Evolutionary conservation across 2,888 invertebrate genomes (phyloP).

Genomic region (Apodemia zela): DNA sequence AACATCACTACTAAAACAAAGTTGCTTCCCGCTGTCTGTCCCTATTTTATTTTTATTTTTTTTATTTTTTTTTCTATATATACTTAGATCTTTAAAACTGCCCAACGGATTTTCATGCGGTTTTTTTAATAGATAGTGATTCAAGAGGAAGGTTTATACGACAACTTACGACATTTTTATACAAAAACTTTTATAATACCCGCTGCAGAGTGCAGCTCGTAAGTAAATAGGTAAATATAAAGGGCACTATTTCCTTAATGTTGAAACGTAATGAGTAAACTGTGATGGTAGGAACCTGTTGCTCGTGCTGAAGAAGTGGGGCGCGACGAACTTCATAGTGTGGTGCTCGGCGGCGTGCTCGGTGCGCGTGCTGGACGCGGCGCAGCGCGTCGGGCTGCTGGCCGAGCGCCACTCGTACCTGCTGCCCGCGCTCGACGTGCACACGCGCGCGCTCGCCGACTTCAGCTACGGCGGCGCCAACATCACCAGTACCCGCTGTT

Average conservation of each 20-base stretch:
- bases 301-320: conserved; percentile 60
- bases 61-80: too few relatives aligned
- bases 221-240: too few relatives aligned
- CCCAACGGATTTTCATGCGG: too few relatives aligned
- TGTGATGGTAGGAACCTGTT: conserved; percentile 44
- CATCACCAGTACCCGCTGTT: conserved; percentile 46
- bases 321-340: conserved; percentile 39
- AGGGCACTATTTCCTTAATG: neutral
- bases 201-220: too few relatives aligned
- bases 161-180: too few relatives aligned
- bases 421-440: conserved; percentile 56
- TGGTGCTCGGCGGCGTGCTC: conserved; percentile 46
- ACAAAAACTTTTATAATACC: too few relatives aligned
- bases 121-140: too few relatives aligned
- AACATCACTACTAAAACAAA: neutral
- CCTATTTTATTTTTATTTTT: too few relatives aligned
- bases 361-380: conserved; percentile 59
- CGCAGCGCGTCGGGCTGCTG: conserved; percentile 68
- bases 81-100: too few relatives aligned
- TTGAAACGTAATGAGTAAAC: too few relatives aligned
- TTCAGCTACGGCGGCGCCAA: conserved; percentile 69
- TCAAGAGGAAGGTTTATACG: too few relatives aligned
- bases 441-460: conserved; percentile 47
- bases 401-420: conserved; percentile 53
- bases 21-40: too few relatives aligned